phyloP scores from a whole-genome alignment of 2,113 vertebrate species.

The Marmota flaviventris region DNA sequence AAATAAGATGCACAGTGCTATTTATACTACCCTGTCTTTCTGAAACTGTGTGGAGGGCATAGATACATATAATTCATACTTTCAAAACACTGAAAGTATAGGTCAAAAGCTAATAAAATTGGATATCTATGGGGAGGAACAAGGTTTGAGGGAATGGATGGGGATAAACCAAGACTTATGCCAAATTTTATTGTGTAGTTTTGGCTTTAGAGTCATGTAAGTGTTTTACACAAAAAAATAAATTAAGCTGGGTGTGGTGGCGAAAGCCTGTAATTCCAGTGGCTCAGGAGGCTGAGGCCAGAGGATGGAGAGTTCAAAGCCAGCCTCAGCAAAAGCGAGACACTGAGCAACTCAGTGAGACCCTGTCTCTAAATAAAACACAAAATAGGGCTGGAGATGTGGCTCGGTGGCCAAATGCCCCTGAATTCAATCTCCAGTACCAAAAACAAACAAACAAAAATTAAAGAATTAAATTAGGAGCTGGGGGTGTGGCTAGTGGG shows the following conservation, averaged over 20 bases:
- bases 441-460: no score
- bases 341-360: no score
- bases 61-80: neutral
- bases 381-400: no score
- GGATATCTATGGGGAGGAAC: neutral
- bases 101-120: constrained; percentile 1
- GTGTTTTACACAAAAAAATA: constrained; percentile 1
- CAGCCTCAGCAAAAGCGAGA: no score
- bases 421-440: no score
- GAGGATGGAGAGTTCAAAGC: no score
- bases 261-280: no score
- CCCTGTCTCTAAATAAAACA: no score
- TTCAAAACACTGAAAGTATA: neutral
- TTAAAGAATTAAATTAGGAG: no score
- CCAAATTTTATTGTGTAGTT: constrained; percentile 16
- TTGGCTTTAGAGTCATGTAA: constrained; percentile 1
- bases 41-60: neutral
- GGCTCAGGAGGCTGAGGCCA: no score
- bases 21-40: neutral
- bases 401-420: no score
- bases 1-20: neutral
- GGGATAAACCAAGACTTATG: neutral
- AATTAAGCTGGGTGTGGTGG: neutral
- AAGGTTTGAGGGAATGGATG: neutral
- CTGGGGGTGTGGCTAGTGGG: no score